Evolutionary conservation across 2,113 vertebrate species (phyloP).

Genomic region (Lonchura striata): DNA sequence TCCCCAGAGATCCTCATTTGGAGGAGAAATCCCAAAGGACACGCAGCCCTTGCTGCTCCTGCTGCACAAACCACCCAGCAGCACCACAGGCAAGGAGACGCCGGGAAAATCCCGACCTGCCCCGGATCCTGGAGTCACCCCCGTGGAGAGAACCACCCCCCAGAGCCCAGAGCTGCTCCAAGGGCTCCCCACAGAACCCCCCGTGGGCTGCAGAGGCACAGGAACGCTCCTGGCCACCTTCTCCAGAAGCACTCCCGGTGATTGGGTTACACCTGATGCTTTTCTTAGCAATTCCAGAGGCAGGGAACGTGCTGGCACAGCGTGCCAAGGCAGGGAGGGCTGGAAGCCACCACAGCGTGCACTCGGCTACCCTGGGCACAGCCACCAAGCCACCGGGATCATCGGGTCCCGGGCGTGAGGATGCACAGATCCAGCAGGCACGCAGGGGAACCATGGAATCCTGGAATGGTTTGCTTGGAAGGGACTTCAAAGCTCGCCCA

Average conservation of each 20-base stretch:
- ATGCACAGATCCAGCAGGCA: rapidly evolving
- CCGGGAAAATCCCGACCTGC: rapidly evolving
- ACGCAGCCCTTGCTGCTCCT: rapidly evolving
- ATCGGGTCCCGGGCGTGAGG: rapidly evolving
- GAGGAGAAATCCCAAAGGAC: neutral
- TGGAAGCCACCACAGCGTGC: rapidly evolving
- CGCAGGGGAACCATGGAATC: rapidly evolving
- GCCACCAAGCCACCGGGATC: rapidly evolving
- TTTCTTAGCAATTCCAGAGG: neutral
- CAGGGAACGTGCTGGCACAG: neutral
- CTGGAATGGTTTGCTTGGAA: rapidly evolving
- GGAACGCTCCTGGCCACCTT: neutral
- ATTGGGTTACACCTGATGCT: conserved; percentile 1
- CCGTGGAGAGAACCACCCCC: rapidly evolving
- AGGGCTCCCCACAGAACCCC: neutral
- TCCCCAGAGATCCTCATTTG: rapidly evolving
- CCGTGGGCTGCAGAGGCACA: rapidly evolving
- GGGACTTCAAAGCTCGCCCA: neutral
- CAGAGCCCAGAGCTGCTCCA: rapidly evolving
- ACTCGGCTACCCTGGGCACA: neutral
- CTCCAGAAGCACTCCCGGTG: neutral
- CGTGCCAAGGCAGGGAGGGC: neutral
- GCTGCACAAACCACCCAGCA: rapidly evolving
- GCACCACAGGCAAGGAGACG: rapidly evolving
- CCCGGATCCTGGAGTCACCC: neutral